Evolutionary conservation across 2,113 vertebrate species (phyloP).

Genomic region (Gallinago paraguaiae): DNA sequence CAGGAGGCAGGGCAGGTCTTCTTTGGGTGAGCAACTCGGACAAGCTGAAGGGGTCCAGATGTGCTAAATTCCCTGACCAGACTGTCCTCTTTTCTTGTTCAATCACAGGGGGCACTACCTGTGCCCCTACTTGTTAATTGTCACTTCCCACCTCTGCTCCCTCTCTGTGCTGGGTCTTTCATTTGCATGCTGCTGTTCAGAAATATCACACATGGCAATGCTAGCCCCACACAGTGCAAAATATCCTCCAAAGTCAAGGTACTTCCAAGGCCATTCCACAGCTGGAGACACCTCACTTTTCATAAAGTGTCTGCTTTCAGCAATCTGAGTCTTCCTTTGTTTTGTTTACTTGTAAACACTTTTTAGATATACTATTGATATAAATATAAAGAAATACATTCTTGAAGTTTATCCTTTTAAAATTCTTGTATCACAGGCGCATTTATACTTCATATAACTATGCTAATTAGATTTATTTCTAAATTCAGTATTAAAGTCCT

Average conservation of each 20-base stretch:
- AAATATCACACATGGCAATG: rapidly evolving
- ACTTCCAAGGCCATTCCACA: neutral
- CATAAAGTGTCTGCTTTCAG: neutral
- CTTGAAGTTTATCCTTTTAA: neutral
- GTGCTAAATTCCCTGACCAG: neutral
- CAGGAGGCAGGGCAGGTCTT: neutral
- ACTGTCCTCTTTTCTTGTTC: neutral
- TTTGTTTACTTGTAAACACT: neutral
- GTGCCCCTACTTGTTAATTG: neutral
- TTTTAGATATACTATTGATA: neutral
- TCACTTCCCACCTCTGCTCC: neutral
- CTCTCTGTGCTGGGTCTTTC: neutral
- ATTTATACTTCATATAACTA: neutral
- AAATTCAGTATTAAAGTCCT: neutral
- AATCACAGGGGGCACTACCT: neutral
- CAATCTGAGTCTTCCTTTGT: neutral
- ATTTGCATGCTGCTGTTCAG: rapidly evolving
- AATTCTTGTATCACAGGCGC: neutral
- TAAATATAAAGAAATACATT: neutral
- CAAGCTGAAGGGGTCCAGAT: neutral
- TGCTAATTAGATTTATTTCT: neutral
- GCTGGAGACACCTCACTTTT: neutral
- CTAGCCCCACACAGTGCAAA: neutral
- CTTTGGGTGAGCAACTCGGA: neutral
- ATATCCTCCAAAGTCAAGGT: neutral